These are phyloP conservation scores for Indri indri DNA, from an alignment of 2,113 vertebrate species.

Conservation along the genomic window DNA sequence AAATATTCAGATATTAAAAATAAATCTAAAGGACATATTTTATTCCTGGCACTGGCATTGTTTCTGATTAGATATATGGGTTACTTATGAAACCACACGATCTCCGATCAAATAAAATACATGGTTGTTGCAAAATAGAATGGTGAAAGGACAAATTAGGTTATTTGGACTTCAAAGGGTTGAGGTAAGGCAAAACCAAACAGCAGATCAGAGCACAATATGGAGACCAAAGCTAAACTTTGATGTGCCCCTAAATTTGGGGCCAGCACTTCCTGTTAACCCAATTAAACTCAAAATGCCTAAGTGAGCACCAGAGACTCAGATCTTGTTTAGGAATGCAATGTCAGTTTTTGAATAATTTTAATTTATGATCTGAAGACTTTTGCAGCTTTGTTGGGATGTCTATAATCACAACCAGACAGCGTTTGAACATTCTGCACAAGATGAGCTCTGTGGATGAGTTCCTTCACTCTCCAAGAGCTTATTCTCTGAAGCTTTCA, in stretches of 20 bases:
- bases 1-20: slow-evolving; percentile 29
- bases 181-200: neutral
- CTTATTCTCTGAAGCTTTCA: neutral
- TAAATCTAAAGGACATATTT: neutral
- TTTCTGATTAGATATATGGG: neutral
- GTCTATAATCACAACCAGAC: neutral
- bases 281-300: neutral
- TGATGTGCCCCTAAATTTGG: neutral
- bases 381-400: neutral
- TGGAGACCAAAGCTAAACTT: neutral
- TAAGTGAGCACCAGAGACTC: neutral
- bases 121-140: neutral
- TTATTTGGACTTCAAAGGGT: neutral
- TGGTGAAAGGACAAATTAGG: neutral
- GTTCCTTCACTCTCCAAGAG: neutral
- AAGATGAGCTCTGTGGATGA: neutral
- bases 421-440: neutral
- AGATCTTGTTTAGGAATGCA: neutral
- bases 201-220: neutral
- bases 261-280: neutral
- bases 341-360: slow-evolving; percentile 19
- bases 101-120: neutral
- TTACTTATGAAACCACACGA: neutral
- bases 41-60: neutral
- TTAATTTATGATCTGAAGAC: neutral